phyloP scores from a whole-genome alignment of 2,888 invertebrate species.

The Falcaria lacertinaria region DNA sequence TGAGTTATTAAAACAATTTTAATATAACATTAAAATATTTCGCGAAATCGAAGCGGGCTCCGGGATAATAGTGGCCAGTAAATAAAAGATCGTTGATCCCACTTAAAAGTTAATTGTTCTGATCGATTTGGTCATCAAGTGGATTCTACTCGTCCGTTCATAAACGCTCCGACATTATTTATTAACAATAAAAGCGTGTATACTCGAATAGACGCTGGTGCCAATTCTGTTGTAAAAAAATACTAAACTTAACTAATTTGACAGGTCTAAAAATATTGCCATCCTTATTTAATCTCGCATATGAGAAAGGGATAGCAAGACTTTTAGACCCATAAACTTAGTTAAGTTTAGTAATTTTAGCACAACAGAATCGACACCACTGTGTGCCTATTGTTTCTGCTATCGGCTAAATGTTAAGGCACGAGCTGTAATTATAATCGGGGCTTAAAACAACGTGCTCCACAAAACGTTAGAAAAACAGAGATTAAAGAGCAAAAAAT shows the following conservation, averaged over 20 bases:
- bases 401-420: neutral
- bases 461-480: slow-evolving; percentile 12
- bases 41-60: slow-evolving; percentile 47
- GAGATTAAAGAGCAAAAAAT: slow-evolving; percentile 48
- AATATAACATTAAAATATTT: slow-evolving; percentile 19
- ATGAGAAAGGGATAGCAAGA: no score
- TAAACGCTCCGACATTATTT: slow-evolving; percentile 18
- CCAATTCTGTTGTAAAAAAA: no score
- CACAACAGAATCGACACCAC: no score
- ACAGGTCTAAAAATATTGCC: no score
- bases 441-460: slow-evolving; percentile 9
- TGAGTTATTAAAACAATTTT: slow-evolving; percentile 15
- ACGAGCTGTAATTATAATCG: neutral
- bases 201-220: neutral
- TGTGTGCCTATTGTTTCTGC: neutral
- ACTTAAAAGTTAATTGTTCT: slow-evolving; percentile 59
- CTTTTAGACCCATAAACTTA: no score
- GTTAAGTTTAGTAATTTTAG: no score
- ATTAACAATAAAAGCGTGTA: slow-evolving; percentile 6
- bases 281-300: no score
- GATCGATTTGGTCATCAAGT: slow-evolving; percentile 48
- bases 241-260: no score
- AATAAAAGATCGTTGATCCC: slow-evolving; percentile 68
- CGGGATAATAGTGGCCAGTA: slow-evolving; percentile 39
- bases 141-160: slow-evolving; percentile 23